phyloP scores from a whole-genome alignment of 2,888 invertebrate species.

The Caenorhabditis virilis region DNA sequence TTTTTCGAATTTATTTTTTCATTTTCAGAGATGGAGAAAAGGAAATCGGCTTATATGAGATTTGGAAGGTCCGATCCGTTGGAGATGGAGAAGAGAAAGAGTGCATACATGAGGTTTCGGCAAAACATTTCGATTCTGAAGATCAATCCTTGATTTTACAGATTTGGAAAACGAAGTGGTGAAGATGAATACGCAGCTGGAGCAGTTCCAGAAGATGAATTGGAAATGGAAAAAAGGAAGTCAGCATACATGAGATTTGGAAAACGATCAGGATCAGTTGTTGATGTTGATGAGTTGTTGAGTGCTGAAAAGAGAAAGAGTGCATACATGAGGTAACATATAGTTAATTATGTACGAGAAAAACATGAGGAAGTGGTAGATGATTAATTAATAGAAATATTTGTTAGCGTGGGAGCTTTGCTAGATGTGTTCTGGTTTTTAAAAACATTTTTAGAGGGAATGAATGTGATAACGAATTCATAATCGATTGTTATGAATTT shows the following conservation, averaged over 20 bases:
- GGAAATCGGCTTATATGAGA: slow-evolving; percentile 61
- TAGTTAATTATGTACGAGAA: neutral
- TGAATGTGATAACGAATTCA: too few species aligned
- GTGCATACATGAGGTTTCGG: slow-evolving; percentile 55
- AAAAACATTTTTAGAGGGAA: too few species aligned
- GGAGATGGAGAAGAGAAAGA: slow-evolving; percentile 60
- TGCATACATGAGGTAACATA: slow-evolving; percentile 55
- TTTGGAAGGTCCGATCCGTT: slow-evolving; percentile 56
- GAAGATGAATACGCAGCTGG: slow-evolving; percentile 28
- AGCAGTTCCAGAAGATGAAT: slow-evolving; percentile 16
- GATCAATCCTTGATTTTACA: slow-evolving; percentile 8
- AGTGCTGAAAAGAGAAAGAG: slow-evolving; percentile 56
- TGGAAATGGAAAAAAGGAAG: slow-evolving; percentile 58
- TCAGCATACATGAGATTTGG: slow-evolving; percentile 61
- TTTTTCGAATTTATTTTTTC: neutral
- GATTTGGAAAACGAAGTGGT: slow-evolving; percentile 56
- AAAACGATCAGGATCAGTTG: slow-evolving; percentile 47
- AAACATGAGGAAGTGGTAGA: too few species aligned
- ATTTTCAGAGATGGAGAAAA: slow-evolving; percentile 50
- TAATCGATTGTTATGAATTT: too few species aligned
- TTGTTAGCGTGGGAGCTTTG: too few species aligned
- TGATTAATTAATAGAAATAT: too few species aligned
- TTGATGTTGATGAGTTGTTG: slow-evolving; percentile 35
- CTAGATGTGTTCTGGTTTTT: too few species aligned
- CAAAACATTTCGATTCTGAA: neutral